phyloP scores from a whole-genome alignment of 2,113 vertebrate genomes.

The Columba livia region DNA sequence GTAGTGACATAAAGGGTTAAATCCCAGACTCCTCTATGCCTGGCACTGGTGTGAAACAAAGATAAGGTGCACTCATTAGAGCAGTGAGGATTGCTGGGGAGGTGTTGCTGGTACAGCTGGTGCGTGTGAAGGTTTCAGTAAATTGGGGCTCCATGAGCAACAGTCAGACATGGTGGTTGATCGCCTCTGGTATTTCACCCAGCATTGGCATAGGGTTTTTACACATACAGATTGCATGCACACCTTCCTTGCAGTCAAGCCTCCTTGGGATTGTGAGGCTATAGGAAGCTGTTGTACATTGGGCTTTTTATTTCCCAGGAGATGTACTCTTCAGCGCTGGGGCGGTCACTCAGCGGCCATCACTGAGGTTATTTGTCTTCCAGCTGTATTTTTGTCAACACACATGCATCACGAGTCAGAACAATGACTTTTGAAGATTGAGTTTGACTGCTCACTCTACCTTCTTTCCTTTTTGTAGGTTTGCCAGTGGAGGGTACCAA shows the following conservation, averaged over 20 bases:
- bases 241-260: not conserved
- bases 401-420: not conserved
- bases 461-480: not conserved
- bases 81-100: not conserved
- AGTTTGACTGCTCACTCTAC: not conserved
- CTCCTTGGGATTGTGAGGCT: not conserved
- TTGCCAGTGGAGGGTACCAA: not conserved
- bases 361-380: not conserved
- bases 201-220: too few relatives aligned
- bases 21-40: not conserved
- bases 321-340: too few relatives aligned
- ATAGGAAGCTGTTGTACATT: not conserved
- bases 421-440: not conserved
- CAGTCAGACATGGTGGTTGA: rapidly evolving
- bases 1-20: not conserved
- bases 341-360: not conserved
- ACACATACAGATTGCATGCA: rapidly evolving
- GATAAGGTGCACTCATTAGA: rapidly evolving
- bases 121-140: not conserved
- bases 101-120: not conserved
- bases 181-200: not conserved
- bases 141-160: not conserved
- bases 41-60: not conserved
- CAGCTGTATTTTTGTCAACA: not conserved
- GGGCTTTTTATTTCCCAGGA: not conserved